Base-by-base conservation (phyloP, 1,140 invertebrate genomes). In the Pomacea maculata region DNA sequence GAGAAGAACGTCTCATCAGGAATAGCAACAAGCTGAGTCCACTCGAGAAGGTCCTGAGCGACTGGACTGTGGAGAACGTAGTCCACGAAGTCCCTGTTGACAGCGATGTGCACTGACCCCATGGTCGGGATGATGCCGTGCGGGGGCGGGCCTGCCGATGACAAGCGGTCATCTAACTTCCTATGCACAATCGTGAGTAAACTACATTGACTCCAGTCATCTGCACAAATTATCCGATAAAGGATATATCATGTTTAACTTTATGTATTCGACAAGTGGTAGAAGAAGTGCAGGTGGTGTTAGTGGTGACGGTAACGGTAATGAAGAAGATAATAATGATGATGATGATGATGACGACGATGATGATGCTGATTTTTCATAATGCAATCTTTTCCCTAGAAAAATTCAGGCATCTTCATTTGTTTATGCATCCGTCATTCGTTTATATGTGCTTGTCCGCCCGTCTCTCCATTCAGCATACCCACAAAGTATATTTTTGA, bases 1-100 rank as follows among this genome's bases (percentile, higher is more conserved):
- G 72, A 54, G 77, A 85, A 88, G 71, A 87, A 85, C 8, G 70
- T 71, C 70, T 89, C 88, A 72, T 89, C 87, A 12, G 88, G 87
- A 25, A 83, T 75, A 19, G 63, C 14, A 17, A 45, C 34, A 45
- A 2, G 1, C 6, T 80, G 75, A 29, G 75, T 57, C 87, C 87
- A 87, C 1, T 88, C 72, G 10, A 85, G 57, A 15, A 89, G 80
- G 19, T 81, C 82, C 19, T 61, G 70, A 67, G 84, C 80, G 17
- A 76, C 65, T 34, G 77, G 70, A 57, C 72, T 78, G 68, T 79
- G 63, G 34, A 85, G 65, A 15, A 83, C 73, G 78, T 78, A 88
- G 72, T 85, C 80, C 45, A 87, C 83, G 73, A 86, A 89, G 15
- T 68, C 73, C 63, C 86, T 63, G 21, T 75, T 81, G 74, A 84